Evolutionary conservation across 1,140 invertebrate genomes (phyloP).

Genomic region (Anadara kagoshimensis): DNA sequence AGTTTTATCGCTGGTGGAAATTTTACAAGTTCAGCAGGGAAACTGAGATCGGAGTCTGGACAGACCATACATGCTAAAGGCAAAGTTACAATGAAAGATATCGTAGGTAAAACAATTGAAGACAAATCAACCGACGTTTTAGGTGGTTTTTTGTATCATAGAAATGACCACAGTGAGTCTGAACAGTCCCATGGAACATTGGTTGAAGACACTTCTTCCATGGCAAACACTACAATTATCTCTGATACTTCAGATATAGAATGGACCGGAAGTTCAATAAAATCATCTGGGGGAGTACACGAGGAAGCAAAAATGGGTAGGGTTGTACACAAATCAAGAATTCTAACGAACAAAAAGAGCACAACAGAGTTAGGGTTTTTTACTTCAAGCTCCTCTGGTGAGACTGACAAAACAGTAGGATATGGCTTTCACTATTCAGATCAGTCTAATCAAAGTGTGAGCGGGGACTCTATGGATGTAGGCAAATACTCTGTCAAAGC

Average conservation of each 20-base stretch:
- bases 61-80: background rate
- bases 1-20: conserved; percentile 3
- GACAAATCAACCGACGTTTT: background rate
- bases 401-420: background rate
- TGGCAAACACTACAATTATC: background rate
- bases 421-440: too few relatives aligned
- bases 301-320: background rate
- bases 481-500: background rate
- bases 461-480: background rate
- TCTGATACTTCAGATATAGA: conserved; percentile 3
- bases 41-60: background rate
- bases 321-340: background rate
- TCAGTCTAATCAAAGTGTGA: background rate
- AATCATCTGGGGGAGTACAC: background rate
- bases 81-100: conserved; percentile 1
- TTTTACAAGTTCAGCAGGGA: background rate
- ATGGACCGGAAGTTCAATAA: background rate
- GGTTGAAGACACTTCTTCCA: background rate
- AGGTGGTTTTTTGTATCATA: background rate
- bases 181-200: conserved; percentile 4
- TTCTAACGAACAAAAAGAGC: background rate
- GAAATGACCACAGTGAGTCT: background rate
- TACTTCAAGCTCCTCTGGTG: background rate
- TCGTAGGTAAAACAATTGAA: background rate
- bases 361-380: background rate